These are phyloP conservation scores for Pitta sordida DNA, from an alignment of 2,113 vertebrate species.

Conservation along the genomic window DNA sequence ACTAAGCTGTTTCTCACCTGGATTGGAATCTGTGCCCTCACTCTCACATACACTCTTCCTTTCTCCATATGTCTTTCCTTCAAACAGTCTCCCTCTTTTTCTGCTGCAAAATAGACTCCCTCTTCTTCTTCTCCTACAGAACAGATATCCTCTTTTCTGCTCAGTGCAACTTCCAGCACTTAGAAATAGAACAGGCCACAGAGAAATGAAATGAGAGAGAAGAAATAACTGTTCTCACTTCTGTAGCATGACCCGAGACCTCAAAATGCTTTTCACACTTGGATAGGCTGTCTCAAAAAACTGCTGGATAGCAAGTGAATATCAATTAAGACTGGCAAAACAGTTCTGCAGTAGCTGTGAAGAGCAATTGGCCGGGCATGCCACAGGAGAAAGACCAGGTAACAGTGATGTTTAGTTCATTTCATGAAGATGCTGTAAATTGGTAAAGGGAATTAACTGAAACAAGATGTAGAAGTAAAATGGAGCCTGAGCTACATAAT, in stretches of 20 bases:
- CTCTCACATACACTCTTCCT: not conserved
- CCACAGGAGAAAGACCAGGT: not conserved
- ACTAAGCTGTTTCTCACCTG: not conserved
- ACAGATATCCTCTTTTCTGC: not conserved
- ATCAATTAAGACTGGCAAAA: not conserved
- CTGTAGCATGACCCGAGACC: not conserved
- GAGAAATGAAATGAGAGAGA: not conserved
- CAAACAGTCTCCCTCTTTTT: not conserved
- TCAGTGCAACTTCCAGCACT: not conserved
- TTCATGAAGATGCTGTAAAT: not conserved
- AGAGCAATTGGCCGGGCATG: not conserved
- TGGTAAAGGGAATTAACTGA: not conserved
- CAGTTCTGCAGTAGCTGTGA: not conserved
- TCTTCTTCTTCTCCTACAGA: not conserved
- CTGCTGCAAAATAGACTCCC: not conserved
- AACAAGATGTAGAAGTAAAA: not conserved
- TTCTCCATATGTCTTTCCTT: not conserved
- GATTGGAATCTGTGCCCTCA: not conserved
- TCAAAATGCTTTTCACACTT: constrained; percentile 13
- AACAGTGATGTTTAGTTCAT: not conserved
- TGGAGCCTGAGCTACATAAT: not conserved
- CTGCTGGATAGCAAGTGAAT: not conserved
- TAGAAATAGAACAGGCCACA: not conserved
- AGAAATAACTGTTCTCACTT: constrained; percentile 26
- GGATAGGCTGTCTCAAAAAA: not conserved